Evolutionary conservation across 1,140 invertebrate species (phyloP).

Genomic region (Temnothorax curvispinosus): DNA sequence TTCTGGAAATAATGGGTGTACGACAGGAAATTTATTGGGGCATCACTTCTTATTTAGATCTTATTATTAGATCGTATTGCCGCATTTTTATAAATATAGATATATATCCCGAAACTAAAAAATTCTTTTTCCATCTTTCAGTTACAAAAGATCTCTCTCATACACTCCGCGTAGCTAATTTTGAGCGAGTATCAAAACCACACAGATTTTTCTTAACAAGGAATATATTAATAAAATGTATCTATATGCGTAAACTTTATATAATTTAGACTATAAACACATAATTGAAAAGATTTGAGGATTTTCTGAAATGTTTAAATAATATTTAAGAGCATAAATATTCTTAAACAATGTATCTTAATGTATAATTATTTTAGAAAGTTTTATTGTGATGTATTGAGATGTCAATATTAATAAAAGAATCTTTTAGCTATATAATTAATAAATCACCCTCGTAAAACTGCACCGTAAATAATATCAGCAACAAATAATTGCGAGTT

Average conservation of each 20-base stretch:
- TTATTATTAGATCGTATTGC: background rate
- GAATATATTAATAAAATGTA: background rate
- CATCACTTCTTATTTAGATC: no score
- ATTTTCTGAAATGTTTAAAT: background rate
- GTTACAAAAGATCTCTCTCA: background rate
- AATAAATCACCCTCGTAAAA: background rate
- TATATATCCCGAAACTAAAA: background rate
- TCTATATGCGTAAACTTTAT: background rate
- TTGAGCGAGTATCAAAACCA: background rate
- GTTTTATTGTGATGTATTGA: background rate
- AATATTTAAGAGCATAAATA: background rate
- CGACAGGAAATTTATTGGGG: no score
- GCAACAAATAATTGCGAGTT: background rate
- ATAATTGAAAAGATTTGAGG: background rate
- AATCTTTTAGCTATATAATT: background rate
- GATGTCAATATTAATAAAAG: background rate
- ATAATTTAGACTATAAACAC: background rate
- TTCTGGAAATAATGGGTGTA: background rate
- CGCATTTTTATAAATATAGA: background rate
- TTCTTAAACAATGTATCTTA: background rate
- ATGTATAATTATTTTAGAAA: background rate
- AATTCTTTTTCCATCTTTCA: background rate
- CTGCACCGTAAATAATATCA: background rate
- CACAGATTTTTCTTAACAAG: background rate
- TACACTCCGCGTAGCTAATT: background rate